Evolutionary conservation across 2,888 invertebrate genomes (phyloP), one percentile per base, ranked within the genome.

Genomic region (Girardia tigrina): DNA sequence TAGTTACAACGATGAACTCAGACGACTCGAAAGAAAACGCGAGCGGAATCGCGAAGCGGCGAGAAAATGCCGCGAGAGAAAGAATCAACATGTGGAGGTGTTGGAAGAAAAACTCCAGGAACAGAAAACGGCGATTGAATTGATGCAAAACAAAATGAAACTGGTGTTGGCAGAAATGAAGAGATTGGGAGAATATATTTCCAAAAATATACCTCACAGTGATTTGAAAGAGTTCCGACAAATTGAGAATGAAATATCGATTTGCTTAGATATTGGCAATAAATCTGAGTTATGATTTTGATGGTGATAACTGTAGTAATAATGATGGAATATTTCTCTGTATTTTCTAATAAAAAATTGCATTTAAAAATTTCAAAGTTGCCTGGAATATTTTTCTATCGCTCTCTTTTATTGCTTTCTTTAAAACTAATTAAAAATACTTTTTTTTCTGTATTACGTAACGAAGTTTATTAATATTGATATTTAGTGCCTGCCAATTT

Each of bases 371-470:
- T n/a, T 36, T 56, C 20, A n/a, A 23, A 56, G n/a, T 56, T 56
- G n/a, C n/a, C 56, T 56, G 56, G 56, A 56, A 56, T 56, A 56
- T 56, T 56, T 56, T 56, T 56, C 56, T 56, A 56, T 8, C 23
- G n/a, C 4, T n/a, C n/a, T 56, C 23, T 56, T 56, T 56, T 56
- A 56, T 12, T 12, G 56, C 23, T 56, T 56, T n/a, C 56, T 56
- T 56, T 56, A n/a, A n/a, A n/a, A n/a, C n/a, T n/a, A n/a, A n/a
- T n/a, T n/a, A n/a, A n/a, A n/a, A n/a, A n/a, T n/a, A n/a, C n/a
- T n/a, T n/a, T n/a, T n/a, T n/a, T n/a, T n/a, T n/a, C n/a, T n/a
- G n/a, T n/a, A n/a, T 56, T 56, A 6, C n/a, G 56, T 56, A 56
- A 8, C 23, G 20, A 56, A 56, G 4, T 56, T 56, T 56, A 20